Evolutionary conservation across 2,113 vertebrate genomes (phyloP).

Genomic region (Perccottus glenii): DNA sequence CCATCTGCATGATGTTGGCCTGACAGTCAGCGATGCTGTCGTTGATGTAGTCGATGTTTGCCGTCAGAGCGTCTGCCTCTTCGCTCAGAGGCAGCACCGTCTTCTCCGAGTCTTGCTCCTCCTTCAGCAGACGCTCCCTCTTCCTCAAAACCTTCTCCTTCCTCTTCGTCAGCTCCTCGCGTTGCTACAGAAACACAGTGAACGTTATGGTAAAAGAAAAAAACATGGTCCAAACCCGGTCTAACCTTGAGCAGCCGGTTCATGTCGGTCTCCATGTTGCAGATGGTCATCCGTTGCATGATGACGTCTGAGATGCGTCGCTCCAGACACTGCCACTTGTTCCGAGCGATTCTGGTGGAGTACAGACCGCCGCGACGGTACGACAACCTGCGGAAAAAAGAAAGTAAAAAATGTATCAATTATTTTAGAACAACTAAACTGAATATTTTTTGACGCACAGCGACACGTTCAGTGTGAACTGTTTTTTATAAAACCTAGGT

Average conservation of each 20-base stretch:
- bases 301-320: constrained; percentile 92
- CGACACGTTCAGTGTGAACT: too few species aligned
- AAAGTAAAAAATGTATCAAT: background rate
- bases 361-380: constrained; percentile 86
- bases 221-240: too few species aligned
- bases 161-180: constrained; percentile 94
- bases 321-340: constrained; percentile 95
- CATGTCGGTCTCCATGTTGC: constrained; percentile 98
- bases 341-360: constrained; percentile 87
- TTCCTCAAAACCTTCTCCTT: constrained; percentile 90
- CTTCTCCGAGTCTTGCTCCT: constrained; percentile 85
- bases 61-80: constrained; percentile 89
- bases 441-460: too few species aligned
- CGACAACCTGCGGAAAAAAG: constrained; percentile 77
- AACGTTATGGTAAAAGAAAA: background rate
- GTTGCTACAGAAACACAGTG: constrained; percentile 81
- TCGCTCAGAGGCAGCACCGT: constrained; percentile 83
- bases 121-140: constrained; percentile 84
- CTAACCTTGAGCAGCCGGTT: constrained; percentile 92
- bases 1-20: constrained; percentile 98
- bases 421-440: too few species aligned
- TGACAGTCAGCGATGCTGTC: constrained; percentile 97
- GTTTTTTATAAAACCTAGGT: too few species aligned
- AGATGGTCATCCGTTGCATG: constrained; percentile 98
- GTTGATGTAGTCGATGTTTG: constrained; percentile 97